Conservation (phyloP, 2,797 vertebrate species). For the Pampus argenteus region DNA sequence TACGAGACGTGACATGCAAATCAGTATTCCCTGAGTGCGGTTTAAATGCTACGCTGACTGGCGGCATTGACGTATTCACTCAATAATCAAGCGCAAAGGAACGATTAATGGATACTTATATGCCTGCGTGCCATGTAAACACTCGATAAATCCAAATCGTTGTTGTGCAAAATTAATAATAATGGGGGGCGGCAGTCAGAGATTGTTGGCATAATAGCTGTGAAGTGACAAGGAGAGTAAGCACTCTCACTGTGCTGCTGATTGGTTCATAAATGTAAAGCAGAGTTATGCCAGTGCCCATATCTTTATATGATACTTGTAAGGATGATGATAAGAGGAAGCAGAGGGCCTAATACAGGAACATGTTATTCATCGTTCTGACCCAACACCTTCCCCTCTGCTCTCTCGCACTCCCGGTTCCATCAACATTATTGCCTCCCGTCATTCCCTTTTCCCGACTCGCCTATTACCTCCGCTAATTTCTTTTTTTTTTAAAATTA, state of each 20-base stretch:
- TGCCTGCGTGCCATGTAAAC: constrained; percentile 49
- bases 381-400: constrained; percentile 21
- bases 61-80: constrained; percentile 34
- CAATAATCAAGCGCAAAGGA: constrained; percentile 42
- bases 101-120: constrained; percentile 47
- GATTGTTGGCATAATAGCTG: constrained; percentile 43
- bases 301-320: constrained; percentile 25
- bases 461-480: constrained; percentile 8
- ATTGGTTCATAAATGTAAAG: constrained; percentile 35
- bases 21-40: constrained; percentile 3
- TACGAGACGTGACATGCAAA: constrained; percentile 38
- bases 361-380: constrained; percentile 32
- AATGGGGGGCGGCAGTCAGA: constrained; percentile 40
- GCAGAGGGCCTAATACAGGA: constrained; percentile 12
- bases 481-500: constrained; percentile 1
- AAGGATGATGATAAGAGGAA: constrained; percentile 44
- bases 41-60: constrained; percentile 19
- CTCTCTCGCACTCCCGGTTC: neutral
- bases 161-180: constrained; percentile 55
- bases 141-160: constrained; percentile 51
- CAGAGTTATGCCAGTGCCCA: neutral
- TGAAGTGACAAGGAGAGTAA: constrained; percentile 45
- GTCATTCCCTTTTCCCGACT: constrained; percentile 1
- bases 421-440: neutral
- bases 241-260: constrained; percentile 8